Conservation (phyloP, 2,888 invertebrate species). For the Platynereis dumerilii region DNA sequence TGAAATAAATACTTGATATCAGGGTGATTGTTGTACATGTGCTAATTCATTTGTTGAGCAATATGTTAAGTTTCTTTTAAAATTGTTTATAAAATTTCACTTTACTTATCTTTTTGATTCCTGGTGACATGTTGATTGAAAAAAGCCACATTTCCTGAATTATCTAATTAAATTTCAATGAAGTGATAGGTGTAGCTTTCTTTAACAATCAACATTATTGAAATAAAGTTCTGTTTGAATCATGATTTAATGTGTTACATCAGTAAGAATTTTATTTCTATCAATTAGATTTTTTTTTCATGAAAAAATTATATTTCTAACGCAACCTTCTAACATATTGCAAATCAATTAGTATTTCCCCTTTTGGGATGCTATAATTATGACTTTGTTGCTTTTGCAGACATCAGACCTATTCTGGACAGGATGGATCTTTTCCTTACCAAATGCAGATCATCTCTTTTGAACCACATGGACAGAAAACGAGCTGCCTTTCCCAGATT, state of each 20-base stretch:
- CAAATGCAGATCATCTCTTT: slow-evolving; percentile 52
- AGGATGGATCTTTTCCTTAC: slow-evolving; percentile 54
- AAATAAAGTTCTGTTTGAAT: no score
- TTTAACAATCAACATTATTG: no score
- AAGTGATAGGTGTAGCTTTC: no score
- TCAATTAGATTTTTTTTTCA: no score
- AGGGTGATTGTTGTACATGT: no score
- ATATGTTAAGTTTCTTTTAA: background rate
- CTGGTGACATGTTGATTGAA: no score
- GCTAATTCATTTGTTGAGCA: no score
- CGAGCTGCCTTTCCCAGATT: slow-evolving; percentile 59
- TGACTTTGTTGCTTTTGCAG: slow-evolving; percentile 34
- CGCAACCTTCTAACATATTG: background rate
- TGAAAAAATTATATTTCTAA: background rate
- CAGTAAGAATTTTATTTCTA: no score
- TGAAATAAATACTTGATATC: no score
- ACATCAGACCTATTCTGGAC: slow-evolving; percentile 57
- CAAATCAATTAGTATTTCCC: background rate
- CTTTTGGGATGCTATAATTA: background rate
- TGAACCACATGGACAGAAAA: slow-evolving; percentile 53
- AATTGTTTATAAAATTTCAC: background rate
- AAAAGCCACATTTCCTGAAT: no score
- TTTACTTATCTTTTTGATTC: background rate
- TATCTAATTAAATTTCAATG: no score
- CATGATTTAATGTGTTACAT: no score